A percentile compares a stretch with the other conserved stretches of the same genome.
These are phyloP conservation scores for Steinernema hermaphroditum DNA, from an alignment of 2,888 invertebrate genomes.

Conservation along the genomic window DNA sequence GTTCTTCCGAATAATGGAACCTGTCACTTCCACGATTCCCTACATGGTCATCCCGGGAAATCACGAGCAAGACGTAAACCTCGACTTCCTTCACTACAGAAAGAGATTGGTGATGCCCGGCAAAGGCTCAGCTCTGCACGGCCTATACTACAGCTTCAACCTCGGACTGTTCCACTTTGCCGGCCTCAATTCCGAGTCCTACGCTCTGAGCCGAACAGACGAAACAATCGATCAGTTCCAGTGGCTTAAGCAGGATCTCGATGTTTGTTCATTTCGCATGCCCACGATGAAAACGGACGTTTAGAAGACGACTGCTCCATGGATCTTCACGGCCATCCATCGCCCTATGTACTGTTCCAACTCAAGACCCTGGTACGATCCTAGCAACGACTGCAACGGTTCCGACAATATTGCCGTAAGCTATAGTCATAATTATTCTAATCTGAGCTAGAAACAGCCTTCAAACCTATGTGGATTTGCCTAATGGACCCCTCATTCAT, in stretches of 20 bases:
- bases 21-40: constrained; percentile 83
- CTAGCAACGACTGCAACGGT: constrained; percentile 67
- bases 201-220: constrained; percentile 83
- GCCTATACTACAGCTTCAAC: constrained; percentile 74
- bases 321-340: constrained; percentile 82
- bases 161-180: constrained; percentile 86
- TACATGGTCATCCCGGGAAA: constrained; percentile 70
- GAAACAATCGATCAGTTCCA: constrained; percentile 37
- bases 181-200: constrained; percentile 86
- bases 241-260: constrained; percentile 43
- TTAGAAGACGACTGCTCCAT: constrained; percentile 70
- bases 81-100: constrained; percentile 88
- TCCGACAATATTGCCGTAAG: not conserved
- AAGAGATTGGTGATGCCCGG: constrained; percentile 85
- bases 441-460: too few relatives aligned
- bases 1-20: constrained; percentile 87
- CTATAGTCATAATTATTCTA: too few relatives aligned
- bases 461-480: too few relatives aligned
- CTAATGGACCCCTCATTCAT: too few relatives aligned
- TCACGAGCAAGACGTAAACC: constrained; percentile 65
- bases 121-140: constrained; percentile 42
- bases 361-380: constrained; percentile 69
- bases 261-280: constrained; percentile 25
- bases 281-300: not conserved
- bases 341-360: constrained; percentile 89